These are phyloP conservation scores for Anneissia japonica DNA, from an alignment of 35 echinoderm and acorn worm genomes.

Conservation along the genomic window DNA sequence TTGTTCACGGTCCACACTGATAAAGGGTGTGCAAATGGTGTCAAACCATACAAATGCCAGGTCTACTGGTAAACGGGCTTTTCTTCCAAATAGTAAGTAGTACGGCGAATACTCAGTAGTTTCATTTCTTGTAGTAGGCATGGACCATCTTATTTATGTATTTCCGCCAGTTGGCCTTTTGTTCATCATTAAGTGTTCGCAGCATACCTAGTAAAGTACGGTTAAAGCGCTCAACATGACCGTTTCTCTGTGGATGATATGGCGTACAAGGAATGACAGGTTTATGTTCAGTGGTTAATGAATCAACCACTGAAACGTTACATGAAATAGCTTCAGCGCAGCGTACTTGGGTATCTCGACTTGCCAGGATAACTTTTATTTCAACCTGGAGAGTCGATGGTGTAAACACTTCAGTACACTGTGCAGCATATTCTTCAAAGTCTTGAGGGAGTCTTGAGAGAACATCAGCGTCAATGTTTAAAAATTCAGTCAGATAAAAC, in stretches of 20 bases:
- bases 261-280: constrained; percentile 5
- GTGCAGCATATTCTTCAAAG: constrained; percentile 4
- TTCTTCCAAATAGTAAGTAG: constrained; percentile 26
- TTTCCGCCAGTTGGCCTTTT: constrained; percentile 4
- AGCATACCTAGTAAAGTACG: constrained; percentile 37
- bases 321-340: not conserved
- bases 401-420: constrained; percentile 11
- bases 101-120: constrained; percentile 6
- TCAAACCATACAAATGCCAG: not conserved
- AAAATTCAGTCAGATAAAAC: not conserved
- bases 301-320: not conserved
- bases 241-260: constrained; percentile 37
- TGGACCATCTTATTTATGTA: constrained; percentile 7
- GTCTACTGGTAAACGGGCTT: constrained; percentile 11
- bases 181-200: not conserved
- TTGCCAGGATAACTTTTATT: not conserved
- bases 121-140: constrained; percentile 26
- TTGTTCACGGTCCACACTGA: not conserved
- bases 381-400: not conserved
- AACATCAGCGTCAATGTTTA: not conserved
- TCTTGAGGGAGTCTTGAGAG: not conserved
- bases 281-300: not conserved
- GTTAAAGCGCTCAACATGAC: constrained; percentile 13
- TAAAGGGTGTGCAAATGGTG: not conserved
- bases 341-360: not conserved